Evolutionary conservation across 1,140 invertebrate genomes (phyloP).

Genomic region (Dendrolimus punctatus): DNA sequence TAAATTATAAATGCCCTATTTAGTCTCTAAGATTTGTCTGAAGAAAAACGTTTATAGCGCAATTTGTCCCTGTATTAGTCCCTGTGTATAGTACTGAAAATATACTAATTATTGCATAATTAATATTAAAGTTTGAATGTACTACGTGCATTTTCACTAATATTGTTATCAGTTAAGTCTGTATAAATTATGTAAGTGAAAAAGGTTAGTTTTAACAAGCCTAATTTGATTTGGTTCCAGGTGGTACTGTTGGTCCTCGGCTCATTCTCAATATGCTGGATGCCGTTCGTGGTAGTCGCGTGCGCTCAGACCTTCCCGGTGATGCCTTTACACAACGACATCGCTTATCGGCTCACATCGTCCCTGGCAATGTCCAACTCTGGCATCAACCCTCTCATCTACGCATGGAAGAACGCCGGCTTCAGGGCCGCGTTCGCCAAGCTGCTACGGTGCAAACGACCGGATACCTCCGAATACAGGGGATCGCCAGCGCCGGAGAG

Average conservation of each 20-base stretch:
- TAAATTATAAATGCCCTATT: too few species aligned
- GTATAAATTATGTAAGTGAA: not conserved
- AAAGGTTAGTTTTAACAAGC: not conserved
- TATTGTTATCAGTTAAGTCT: too few species aligned
- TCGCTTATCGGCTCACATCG: constrained; percentile 78
- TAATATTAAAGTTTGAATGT: too few species aligned
- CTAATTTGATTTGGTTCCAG: constrained; percentile 58
- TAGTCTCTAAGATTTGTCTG: too few species aligned
- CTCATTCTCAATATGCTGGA: constrained; percentile 83
- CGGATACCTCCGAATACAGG: constrained; percentile 67
- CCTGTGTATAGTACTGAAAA: too few species aligned
- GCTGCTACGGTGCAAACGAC: constrained; percentile 75
- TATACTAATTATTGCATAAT: too few species aligned
- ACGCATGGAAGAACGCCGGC: constrained; percentile 85
- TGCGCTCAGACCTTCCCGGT: constrained; percentile 74
- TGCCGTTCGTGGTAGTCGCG: constrained; percentile 80
- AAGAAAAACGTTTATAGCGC: too few species aligned
- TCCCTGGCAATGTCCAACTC: constrained; percentile 83
- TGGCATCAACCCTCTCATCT: constrained; percentile 84
- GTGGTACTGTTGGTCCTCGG: constrained; percentile 81
- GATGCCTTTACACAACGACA: constrained; percentile 61
- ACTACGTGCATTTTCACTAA: too few species aligned
- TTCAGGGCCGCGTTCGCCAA: constrained; percentile 79
- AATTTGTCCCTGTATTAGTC: too few species aligned
- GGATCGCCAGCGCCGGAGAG: constrained; percentile 55